Conservation (phyloP, 1,140 invertebrate species). For the Drosophila parvula region DNA sequence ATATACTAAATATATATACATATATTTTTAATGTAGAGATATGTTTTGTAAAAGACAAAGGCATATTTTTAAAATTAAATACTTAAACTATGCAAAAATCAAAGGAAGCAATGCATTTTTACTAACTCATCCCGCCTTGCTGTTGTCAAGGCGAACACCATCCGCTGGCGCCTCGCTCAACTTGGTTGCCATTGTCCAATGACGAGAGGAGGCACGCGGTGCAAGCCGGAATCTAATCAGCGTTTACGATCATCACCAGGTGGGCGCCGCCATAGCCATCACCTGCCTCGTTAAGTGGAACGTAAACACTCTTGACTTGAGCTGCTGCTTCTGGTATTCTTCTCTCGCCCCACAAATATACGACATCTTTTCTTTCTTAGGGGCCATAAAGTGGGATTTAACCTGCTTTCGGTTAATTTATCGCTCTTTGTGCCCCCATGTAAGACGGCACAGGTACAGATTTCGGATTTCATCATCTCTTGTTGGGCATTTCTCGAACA, state of each 20-base stretch:
- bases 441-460: background rate
- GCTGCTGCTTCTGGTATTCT: slow-evolving; percentile 20
- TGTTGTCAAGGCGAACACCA: slow-evolving; percentile 25
- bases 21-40: slow-evolving; percentile 82
- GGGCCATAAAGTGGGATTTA: slow-evolving; percentile 27
- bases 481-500: slow-evolving; percentile 8
- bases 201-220: slow-evolving; percentile 17
- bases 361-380: slow-evolving; percentile 18
- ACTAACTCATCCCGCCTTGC: background rate
- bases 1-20: slow-evolving; percentile 56
- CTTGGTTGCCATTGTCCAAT: slow-evolving; percentile 15
- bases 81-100: slow-evolving; percentile 53
- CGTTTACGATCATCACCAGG: slow-evolving; percentile 43
- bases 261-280: slow-evolving; percentile 30
- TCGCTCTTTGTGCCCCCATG: slow-evolving; percentile 34
- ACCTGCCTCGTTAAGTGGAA: slow-evolving; percentile 24
- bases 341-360: slow-evolving; percentile 17
- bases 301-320: slow-evolving; percentile 17
- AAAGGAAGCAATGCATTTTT: slow-evolving; percentile 18
- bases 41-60: slow-evolving; percentile 81
- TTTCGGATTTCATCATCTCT: slow-evolving; percentile 36
- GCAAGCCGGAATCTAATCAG: slow-evolving; percentile 45
- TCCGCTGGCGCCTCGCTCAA: slow-evolving; percentile 1
- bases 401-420: slow-evolving; percentile 34
- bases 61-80: slow-evolving; percentile 81